Evolutionary conservation across 2,888 invertebrate species (phyloP).

Genomic region (Gymnoscelis rufifasciata): DNA sequence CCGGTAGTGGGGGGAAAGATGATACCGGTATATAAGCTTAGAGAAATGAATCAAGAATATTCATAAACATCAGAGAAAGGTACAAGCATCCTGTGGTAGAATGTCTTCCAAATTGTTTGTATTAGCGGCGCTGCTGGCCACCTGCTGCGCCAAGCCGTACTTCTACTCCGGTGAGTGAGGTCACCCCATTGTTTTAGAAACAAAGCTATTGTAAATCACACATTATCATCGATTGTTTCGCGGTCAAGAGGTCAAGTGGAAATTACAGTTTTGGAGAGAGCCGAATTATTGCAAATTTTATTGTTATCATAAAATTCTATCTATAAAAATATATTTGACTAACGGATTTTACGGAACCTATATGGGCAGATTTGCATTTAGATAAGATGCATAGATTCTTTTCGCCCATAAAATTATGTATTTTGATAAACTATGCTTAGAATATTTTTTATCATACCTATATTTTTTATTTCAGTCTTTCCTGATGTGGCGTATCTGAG

Average conservation of each 20-base stretch:
- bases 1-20: conserved; percentile 54
- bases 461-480: conserved; percentile 15
- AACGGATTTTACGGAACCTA: neutral
- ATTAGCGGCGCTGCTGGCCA: conserved; percentile 44
- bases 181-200: conserved; percentile 14
- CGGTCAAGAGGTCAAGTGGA: conserved; percentile 18
- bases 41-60: conserved; percentile 61
- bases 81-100: conserved; percentile 37
- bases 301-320: conserved; percentile 1
- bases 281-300: neutral
- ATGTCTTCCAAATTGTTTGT: conserved; percentile 58
- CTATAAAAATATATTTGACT: neutral
- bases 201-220: conserved; percentile 8
- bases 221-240: conserved; percentile 8
- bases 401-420: no score
- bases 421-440: no score
- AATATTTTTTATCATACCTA: no score
- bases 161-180: conserved; percentile 47
- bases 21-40: conserved; percentile 62
- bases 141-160: conserved; percentile 50
- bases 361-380: no score
- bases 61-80: conserved; percentile 59
- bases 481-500: conserved; percentile 41
- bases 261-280: conserved; percentile 6
- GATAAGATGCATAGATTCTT: no score